Conservation (phyloP, 2,113 vertebrate species). For the Salvelinus sp. region DNA sequence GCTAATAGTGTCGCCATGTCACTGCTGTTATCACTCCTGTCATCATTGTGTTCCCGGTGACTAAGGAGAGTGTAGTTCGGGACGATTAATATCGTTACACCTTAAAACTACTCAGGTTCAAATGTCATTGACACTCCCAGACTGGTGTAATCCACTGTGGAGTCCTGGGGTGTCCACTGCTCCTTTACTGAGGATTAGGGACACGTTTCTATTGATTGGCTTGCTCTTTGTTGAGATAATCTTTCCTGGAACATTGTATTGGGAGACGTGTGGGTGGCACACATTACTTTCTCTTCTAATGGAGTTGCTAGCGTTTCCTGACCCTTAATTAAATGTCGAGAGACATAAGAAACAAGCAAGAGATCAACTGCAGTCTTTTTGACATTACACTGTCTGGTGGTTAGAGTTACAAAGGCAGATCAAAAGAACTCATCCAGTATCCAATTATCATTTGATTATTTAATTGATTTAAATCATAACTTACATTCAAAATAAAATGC, state of each 20-base stretch:
- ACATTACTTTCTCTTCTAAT: neutral
- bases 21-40: slow-evolving; percentile 1
- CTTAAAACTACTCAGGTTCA: neutral
- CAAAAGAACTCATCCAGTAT: too few relatives aligned
- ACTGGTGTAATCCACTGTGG: neutral
- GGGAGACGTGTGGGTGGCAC: neutral
- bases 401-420: too few relatives aligned
- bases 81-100: neutral
- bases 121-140: neutral
- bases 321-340: neutral
- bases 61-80: neutral
- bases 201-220: neutral
- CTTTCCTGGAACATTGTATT: neutral
- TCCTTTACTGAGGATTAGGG: slow-evolving; percentile 4
- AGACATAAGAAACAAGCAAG: too few relatives aligned
- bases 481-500: too few relatives aligned
- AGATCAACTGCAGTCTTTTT: too few relatives aligned
- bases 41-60: slow-evolving; percentile 14
- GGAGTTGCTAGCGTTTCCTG: neutral
- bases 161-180: neutral
- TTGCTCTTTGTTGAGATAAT: neutral
- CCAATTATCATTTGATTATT: too few relatives aligned
- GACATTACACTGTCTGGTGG: too few relatives aligned
- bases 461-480: too few relatives aligned
- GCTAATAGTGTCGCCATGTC: slow-evolving; percentile 3